These are phyloP conservation scores for Cryptomyrus ogoouensis DNA, from an alignment of 2,113 vertebrate genomes.

Conservation along the genomic window DNA sequence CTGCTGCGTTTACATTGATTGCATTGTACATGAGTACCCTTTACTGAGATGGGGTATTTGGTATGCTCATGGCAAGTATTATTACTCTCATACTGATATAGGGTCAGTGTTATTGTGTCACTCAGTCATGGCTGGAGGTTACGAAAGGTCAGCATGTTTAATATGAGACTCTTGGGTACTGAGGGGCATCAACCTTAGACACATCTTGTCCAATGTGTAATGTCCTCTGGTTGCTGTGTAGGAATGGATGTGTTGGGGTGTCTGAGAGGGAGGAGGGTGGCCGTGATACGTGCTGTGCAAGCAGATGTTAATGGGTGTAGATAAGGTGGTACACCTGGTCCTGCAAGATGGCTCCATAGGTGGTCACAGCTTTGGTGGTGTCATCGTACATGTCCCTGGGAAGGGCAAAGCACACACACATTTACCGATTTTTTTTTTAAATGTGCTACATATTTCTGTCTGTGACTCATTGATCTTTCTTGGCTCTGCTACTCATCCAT, in stretches of 20 bases:
- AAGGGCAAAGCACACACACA: constrained; percentile 20
- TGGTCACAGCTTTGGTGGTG: constrained; percentile 37
- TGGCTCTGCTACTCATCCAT: not conserved
- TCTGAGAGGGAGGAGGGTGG: not conserved
- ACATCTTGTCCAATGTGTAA: not conserved
- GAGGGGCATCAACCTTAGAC: not conserved
- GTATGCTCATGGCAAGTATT: not conserved
- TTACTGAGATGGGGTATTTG: not conserved
- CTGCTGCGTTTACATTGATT: not conserved
- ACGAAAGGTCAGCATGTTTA: not conserved
- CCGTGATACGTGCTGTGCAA: not conserved
- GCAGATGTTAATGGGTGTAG: constrained; percentile 32
- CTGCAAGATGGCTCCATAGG: constrained; percentile 46
- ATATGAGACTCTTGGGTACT: not conserved
- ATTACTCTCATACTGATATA: not conserved
- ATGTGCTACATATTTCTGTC: not conserved
- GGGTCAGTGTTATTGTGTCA: not conserved
- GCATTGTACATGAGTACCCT: not conserved
- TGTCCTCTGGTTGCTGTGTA: not conserved
- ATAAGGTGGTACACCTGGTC: constrained; percentile 59
- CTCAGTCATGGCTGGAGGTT: not conserved
- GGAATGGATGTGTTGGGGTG: not conserved
- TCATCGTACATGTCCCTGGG: constrained; percentile 54
- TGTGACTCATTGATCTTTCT: not conserved
- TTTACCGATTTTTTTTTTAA: not conserved